Evolutionary conservation across 2,888 invertebrate genomes (phyloP), one percentile per base, ranked within the genome.

Genomic region (Nemotelus nigrinus): DNA sequence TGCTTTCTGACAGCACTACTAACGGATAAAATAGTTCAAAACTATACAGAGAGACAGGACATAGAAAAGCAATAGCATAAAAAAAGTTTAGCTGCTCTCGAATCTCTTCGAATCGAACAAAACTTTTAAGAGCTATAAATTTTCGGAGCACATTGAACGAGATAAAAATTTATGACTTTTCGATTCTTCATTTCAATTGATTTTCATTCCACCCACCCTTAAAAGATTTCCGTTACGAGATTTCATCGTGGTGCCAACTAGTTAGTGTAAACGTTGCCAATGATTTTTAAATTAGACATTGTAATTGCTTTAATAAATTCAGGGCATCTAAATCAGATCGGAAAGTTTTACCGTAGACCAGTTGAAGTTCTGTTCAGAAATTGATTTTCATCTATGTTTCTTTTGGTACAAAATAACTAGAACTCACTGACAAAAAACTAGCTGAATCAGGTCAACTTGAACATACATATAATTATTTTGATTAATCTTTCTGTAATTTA

Each of bases 131-230:
- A 64, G 77, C 77, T 47, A 77, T 77, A 77, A 77, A 77, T 77
- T 77, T 77, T 71, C 64, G 64, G 60, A 77, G 64, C 71, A 71
- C 77, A 71, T 77, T 64, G 71, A 77, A 77, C 43, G 53, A 77
- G 77, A 77, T 77, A 77, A 77, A 71, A 77, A 77, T 77, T 77
- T 77, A 77, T 77, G 77, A 64, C 77, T 77, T 71, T 71, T 64
- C 67, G 76, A 67, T 76, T 76, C 58, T 67, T 67, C 76, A 76
- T 76, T 67, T 65, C 65, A 65, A 76, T 76, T 65, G 76, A 53
- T 70, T 70, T 70, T 70, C 70, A 53, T 53, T 55, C 25, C 53
- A 53, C 63, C 70, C 7, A 53, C 53, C 6, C 10, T 53, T 53
- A 53, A 53, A 53, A 53, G 53, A 10, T 6, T 53, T 53, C 53